These are phyloP conservation scores for Axea sp. DNA, from an alignment of 2,888 invertebrate genomes.

Conservation along the genomic window DNA sequence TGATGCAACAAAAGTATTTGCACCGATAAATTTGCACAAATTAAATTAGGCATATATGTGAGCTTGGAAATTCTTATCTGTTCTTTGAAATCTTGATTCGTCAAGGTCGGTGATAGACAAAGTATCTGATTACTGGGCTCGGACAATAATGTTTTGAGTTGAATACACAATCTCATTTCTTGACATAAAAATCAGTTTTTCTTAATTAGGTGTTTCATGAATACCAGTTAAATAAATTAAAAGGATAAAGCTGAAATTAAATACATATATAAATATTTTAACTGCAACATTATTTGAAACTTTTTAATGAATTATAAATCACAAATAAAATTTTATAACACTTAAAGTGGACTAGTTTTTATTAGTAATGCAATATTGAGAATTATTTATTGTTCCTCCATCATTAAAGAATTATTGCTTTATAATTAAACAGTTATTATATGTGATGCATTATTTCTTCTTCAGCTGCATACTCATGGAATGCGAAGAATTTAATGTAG, in stretches of 20 bases:
- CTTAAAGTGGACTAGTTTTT: neutral
- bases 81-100: conserved; percentile 22
- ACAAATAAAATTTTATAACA: no score
- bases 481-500: neutral
- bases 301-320: no score
- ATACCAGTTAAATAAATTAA: neutral
- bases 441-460: neutral
- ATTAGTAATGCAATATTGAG: neutral
- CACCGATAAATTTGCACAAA: conserved; percentile 42
- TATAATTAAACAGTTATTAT: neutral
- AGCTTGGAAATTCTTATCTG: conserved; percentile 29
- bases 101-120: conserved; percentile 51
- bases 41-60: conserved; percentile 41
- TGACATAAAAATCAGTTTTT: conserved; percentile 3
- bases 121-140: conserved; percentile 44
- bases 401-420: neutral
- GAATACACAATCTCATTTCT: conserved; percentile 15
- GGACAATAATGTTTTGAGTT: conserved; percentile 29
- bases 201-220: conserved; percentile 6
- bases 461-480: neutral
- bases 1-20: conserved; percentile 42
- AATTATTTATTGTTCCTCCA: neutral
- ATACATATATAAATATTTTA: no score
- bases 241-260: no score
- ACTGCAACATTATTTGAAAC: no score